phyloP scores from a whole-genome alignment of 2,797 vertebrate species.

The Gobionotothen gibberifrons region DNA sequence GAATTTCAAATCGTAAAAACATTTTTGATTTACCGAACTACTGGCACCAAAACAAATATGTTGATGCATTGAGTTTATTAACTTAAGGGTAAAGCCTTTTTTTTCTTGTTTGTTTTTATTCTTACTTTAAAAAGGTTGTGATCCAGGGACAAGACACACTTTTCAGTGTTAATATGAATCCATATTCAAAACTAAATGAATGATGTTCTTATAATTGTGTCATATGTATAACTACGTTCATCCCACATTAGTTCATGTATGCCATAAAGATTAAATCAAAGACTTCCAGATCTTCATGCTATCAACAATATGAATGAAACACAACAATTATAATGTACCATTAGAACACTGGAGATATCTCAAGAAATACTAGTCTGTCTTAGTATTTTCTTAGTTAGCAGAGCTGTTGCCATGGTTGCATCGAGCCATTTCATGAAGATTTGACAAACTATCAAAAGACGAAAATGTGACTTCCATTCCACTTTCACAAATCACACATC shows the following conservation, averaged over 20 bases:
- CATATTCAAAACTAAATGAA: not conserved
- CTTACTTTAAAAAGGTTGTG: conserved; percentile 22
- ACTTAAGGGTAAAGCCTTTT: conserved; percentile 16
- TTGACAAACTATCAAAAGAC: not conserved
- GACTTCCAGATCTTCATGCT: not conserved
- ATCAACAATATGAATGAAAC: not conserved
- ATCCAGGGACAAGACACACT: conserved; percentile 15
- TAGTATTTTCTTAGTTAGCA: not conserved
- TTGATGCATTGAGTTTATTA: conserved; percentile 19
- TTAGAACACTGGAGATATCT: not conserved
- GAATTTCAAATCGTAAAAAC: conserved; percentile 58
- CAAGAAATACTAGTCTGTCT: not conserved
- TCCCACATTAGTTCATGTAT: not conserved
- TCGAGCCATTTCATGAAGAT: not conserved
- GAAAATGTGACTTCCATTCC: not conserved
- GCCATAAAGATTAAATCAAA: not conserved
- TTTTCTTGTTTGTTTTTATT: conserved; percentile 15
- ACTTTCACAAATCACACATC: not conserved
- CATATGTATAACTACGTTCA: not conserved
- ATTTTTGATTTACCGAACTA: conserved; percentile 31
- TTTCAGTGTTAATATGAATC: not conserved
- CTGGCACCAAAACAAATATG: conserved; percentile 12
- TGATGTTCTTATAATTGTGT: no score
- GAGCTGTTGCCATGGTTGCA: not conserved
- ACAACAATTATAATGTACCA: not conserved